A percentile compares a stretch with the other conserved stretches of the same genome.
Evolutionary conservation across 1,140 invertebrate species (phyloP).

Genomic region (Callitettix versicolor): DNA sequence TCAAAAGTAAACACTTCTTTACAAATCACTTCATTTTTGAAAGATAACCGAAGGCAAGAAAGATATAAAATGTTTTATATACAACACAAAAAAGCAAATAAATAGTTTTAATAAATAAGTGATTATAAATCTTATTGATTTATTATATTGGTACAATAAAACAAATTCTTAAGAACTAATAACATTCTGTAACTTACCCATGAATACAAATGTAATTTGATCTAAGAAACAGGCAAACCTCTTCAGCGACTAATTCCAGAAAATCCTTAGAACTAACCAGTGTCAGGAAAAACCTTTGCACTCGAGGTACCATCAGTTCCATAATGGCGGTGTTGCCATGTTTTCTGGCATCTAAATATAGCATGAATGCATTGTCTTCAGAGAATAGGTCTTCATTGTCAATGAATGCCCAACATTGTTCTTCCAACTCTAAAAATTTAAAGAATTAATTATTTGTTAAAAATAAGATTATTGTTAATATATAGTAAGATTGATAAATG

Average conservation of each 20-base stretch:
- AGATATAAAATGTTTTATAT: not conserved
- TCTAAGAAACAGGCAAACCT: conserved; percentile 46
- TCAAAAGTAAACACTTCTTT: no score
- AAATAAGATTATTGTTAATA: no score
- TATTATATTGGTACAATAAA: not conserved
- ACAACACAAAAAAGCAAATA: conserved; percentile 42
- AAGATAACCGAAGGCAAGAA: conserved; percentile 20
- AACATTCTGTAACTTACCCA: no score
- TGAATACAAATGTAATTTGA: conserved; percentile 59
- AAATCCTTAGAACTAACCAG: conserved; percentile 58
- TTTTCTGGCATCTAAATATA: conserved; percentile 49
- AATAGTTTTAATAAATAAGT: no score
- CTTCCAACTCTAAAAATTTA: conserved; percentile 43
- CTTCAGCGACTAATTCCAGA: conserved; percentile 46
- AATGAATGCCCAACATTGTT: conserved; percentile 60
- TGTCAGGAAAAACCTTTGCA: conserved; percentile 57
- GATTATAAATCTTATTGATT: conserved; percentile 35
- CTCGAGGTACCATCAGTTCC: conserved; percentile 57
- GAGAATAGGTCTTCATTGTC: conserved; percentile 50
- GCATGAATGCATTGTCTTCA: conserved; percentile 54
- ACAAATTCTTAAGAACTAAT: not conserved
- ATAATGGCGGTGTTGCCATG: conserved; percentile 43
- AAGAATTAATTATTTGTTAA: no score
- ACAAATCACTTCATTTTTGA: no score
- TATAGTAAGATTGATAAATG: no score